Conservation (phyloP, 2,888 invertebrate species). For the Drosophila stalkeri region DNA sequence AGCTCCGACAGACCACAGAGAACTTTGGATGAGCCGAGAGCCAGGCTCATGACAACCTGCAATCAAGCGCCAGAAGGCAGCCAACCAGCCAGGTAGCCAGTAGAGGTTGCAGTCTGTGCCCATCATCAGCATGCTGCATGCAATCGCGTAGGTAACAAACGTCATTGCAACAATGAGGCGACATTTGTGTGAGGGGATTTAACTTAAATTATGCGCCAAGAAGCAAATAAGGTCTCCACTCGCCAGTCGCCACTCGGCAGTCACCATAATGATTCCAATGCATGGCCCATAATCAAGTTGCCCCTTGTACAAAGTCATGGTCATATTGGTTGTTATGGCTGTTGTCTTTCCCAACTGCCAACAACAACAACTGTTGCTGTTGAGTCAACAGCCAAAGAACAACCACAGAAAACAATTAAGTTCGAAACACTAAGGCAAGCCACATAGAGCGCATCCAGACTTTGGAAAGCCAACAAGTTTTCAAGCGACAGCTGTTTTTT, state of each 20-base stretch:
- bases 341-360: slow-evolving; percentile 1
- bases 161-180: slow-evolving; percentile 54
- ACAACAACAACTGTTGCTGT: slow-evolving; percentile 12
- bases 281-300: slow-evolving; percentile 66
- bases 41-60: slow-evolving; percentile 74
- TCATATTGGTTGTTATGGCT: slow-evolving; percentile 38
- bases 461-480: slow-evolving; percentile 17
- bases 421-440: slow-evolving; percentile 43
- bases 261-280: slow-evolving; percentile 67
- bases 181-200: slow-evolving; percentile 66
- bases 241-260: slow-evolving; percentile 48
- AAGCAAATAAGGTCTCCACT: slow-evolving; percentile 75
- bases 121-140: slow-evolving; percentile 47
- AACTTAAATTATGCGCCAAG: slow-evolving; percentile 75
- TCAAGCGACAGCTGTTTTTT: slow-evolving; percentile 40
- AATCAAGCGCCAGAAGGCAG: slow-evolving; percentile 67
- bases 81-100: slow-evolving; percentile 5
- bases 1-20: slow-evolving; percentile 35
- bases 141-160: slow-evolving; percentile 52
- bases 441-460: slow-evolving; percentile 10
- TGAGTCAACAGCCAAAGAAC: slow-evolving; percentile 37
- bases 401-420: slow-evolving; percentile 73
- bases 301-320: slow-evolving; percentile 71
- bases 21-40: slow-evolving; percentile 47
- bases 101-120: slow-evolving; percentile 33